Evolutionary conservation across 2,797 vertebrate genomes (phyloP).

Genomic region (Poeciliopsis paucimaculata): DNA sequence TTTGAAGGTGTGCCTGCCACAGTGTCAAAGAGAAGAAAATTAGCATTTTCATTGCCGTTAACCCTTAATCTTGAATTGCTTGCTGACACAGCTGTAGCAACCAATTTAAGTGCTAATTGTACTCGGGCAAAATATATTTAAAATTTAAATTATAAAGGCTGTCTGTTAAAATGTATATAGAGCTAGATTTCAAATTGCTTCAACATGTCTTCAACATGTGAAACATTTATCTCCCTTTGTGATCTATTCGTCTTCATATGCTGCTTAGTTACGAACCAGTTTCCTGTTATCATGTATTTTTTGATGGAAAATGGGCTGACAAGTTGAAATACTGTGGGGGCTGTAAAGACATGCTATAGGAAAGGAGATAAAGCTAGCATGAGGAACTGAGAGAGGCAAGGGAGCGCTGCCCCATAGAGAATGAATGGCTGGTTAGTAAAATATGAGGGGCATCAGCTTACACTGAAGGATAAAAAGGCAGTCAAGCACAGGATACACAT

Average conservation of each 20-base stretch:
- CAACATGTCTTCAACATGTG: neutral
- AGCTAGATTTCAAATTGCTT: conserved; percentile 22
- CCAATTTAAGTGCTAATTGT: conserved; percentile 20
- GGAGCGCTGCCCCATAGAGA: conserved; percentile 52
- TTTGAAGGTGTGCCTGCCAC: conserved; percentile 31
- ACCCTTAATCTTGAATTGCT: conserved; percentile 18
- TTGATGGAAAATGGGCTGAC: conserved; percentile 31
- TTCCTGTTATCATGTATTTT: conserved; percentile 46
- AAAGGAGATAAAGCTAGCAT: conserved; percentile 33
- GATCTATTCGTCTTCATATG: conserved; percentile 33
- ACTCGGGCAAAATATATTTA: neutral
- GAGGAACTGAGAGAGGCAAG: conserved; percentile 16
- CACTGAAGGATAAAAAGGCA: conserved; percentile 73
- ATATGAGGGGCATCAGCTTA: conserved; percentile 76
- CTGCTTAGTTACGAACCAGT: conserved; percentile 38
- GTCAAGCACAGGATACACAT: conserved; percentile 68
- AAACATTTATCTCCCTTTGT: conserved; percentile 17
- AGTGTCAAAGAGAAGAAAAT: conserved; percentile 12
- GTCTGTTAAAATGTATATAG: neutral
- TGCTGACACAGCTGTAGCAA: neutral
- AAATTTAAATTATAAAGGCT: conserved; percentile 14
- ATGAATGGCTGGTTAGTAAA: conserved; percentile 75
- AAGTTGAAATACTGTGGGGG: conserved; percentile 27
- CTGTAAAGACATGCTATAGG: conserved; percentile 47
- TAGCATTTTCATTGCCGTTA: conserved; percentile 34